These are phyloP conservation scores for Calosoma granatense DNA, from an alignment of 1,140 invertebrate genomes.

Conservation along the genomic window DNA sequence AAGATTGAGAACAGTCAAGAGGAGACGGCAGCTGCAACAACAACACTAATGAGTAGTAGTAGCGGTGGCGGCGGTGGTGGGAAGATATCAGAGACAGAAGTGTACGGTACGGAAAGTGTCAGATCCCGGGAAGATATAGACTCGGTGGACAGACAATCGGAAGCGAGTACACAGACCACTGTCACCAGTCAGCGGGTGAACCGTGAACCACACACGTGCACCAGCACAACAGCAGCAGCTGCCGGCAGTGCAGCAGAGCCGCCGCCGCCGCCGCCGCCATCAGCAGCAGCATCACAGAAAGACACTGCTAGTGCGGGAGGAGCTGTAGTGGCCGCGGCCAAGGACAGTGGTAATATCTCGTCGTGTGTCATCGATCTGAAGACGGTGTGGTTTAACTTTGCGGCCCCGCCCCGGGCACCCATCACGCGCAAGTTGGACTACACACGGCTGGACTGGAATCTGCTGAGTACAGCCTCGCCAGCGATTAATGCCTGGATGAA, in stretches of 20 bases:
- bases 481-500: conserved; percentile 97
- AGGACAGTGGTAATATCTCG: conserved; percentile 56
- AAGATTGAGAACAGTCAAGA: conserved; percentile 47
- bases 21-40: conserved; percentile 17
- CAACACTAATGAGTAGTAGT: background rate
- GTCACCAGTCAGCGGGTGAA: background rate
- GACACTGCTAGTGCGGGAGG: background rate
- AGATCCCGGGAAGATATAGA: conserved; percentile 41
- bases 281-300: background rate
- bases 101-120: conserved; percentile 38
- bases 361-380: conserved; percentile 79
- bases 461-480: conserved; percentile 89
- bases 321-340: conserved; percentile 26
- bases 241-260: background rate
- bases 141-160: conserved; percentile 18
- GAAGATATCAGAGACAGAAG: conserved; percentile 35
- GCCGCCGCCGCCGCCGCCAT: background rate
- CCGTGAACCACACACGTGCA: background rate
- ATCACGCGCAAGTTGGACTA: conserved; percentile 93
- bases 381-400: conserved; percentile 95
- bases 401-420: conserved; percentile 86
- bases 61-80: too few species aligned
- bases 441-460: conserved; percentile 92
- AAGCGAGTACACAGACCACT: background rate
- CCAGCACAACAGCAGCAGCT: background rate